These are phyloP conservation scores for Crioceris asparagi DNA, from an alignment of 2,888 invertebrate species.

Conservation along the genomic window DNA sequence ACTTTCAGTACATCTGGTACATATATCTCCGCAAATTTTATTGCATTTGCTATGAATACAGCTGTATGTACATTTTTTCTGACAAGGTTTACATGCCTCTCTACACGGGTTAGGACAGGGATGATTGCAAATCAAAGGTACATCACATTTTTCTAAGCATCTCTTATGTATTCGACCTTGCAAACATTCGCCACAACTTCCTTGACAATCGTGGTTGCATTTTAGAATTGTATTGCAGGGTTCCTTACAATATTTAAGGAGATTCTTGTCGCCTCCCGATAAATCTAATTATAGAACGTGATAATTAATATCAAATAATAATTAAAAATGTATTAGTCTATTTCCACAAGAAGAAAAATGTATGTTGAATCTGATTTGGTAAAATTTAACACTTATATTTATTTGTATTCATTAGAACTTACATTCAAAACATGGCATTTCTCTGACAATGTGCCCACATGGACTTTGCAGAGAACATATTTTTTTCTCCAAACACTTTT, in stretches of 20 bases:
- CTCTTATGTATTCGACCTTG: conserved; percentile 50
- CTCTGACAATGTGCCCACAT: too few relatives aligned
- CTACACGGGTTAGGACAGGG: conserved; percentile 47
- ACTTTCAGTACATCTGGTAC: conserved; percentile 31
- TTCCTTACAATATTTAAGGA: conserved; percentile 34
- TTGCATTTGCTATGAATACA: conserved; percentile 46
- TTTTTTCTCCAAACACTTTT: too few relatives aligned
- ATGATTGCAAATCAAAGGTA: conserved; percentile 52
- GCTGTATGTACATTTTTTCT: conserved; percentile 37
- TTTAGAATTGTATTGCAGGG: conserved; percentile 38
- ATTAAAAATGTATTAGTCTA: too few relatives aligned
- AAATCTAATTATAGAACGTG: too few relatives aligned
- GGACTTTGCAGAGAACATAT: too few relatives aligned
- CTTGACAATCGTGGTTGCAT: conserved; percentile 45
- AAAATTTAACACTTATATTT: too few relatives aligned
- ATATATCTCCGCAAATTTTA: conserved; percentile 37
- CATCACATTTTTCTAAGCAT: conserved; percentile 46
- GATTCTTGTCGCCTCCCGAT: background rate
- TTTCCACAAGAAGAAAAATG: too few relatives aligned
- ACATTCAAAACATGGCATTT: too few relatives aligned
- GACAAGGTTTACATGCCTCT: conserved; percentile 47
- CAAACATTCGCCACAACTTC: conserved; percentile 45
- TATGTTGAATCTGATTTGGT: too few relatives aligned
- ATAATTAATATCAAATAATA: too few relatives aligned
- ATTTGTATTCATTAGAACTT: too few relatives aligned